These are phyloP conservation scores for Thyatira batis DNA, from an alignment of 2,888 invertebrate genomes.

Conservation along the genomic window DNA sequence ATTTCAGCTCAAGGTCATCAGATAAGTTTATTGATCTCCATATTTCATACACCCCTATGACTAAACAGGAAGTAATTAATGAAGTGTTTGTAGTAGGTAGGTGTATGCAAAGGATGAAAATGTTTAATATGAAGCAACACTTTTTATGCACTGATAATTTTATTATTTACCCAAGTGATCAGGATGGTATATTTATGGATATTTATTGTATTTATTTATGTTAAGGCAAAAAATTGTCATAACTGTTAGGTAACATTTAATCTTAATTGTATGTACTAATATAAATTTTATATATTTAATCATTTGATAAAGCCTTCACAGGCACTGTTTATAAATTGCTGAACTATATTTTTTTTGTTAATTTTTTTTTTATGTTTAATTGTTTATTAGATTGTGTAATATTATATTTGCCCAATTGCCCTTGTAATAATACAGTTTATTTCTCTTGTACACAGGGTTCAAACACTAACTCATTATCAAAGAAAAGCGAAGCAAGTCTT, in stretches of 20 bases:
- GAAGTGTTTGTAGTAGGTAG: not conserved
- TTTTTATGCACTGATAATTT: not conserved
- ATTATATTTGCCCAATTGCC: not conserved
- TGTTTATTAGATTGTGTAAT: no score
- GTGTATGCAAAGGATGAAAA: not conserved
- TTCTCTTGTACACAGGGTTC: slow-evolving; percentile 48
- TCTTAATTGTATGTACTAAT: no score
- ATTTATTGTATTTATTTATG: no score
- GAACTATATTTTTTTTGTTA: no score
- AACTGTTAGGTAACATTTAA: no score
- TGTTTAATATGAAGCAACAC: not conserved
- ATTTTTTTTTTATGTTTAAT: no score
- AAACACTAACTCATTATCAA: slow-evolving; percentile 65
- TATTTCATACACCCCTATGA: not conserved
- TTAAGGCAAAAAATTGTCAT: no score
- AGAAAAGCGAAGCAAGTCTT: slow-evolving; percentile 64
- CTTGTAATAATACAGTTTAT: not conserved
- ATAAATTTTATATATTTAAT: no score
- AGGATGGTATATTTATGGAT: no score
- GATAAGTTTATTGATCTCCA: slow-evolving; percentile 5
- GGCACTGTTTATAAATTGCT: no score
- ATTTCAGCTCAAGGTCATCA: slow-evolving; percentile 8
- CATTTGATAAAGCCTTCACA: no score
- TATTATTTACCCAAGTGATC: not conserved
- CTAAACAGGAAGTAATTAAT: not conserved